A percentile compares a stretch with the other conserved stretches of the same genome.
Conservation (phyloP, 2,113 vertebrate genomes). For the Protobothrops flavoviridis region DNA sequence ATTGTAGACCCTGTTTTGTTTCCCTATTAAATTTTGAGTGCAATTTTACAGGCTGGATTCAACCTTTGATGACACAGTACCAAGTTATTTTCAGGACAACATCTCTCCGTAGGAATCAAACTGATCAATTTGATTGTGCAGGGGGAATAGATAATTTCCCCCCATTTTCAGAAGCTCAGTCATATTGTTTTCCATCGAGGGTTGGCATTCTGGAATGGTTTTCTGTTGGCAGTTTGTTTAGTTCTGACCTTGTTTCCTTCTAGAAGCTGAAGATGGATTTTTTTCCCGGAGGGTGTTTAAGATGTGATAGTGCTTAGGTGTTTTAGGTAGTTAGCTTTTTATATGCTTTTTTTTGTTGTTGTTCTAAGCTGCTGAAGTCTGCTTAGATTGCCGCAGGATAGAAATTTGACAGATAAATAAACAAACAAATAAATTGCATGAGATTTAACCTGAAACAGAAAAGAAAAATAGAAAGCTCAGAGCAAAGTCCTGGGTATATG, state of each 20-base stretch:
- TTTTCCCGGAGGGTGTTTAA: not conserved
- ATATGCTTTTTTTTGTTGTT: not conserved
- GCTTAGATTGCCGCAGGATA: not conserved
- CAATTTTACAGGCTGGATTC: not conserved
- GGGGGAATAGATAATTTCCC: not conserved
- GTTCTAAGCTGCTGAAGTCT: not conserved
- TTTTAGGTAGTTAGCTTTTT: not conserved
- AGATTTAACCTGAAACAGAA: not conserved
- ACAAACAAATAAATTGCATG: not conserved
- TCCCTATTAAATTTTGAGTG: not conserved
- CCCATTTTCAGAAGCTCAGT: not conserved
- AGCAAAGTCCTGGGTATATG: not conserved
- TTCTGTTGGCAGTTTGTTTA: not conserved
- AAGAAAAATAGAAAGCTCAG: not conserved
- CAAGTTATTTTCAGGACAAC: not conserved
- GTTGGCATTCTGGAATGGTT: not conserved
- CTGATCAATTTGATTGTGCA: not conserved
- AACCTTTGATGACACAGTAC: not conserved
- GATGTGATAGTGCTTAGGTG: not conserved
- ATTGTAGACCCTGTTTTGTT: not conserved
- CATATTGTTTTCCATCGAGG: not conserved
- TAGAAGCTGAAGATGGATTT: not conserved
- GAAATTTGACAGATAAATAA: not conserved
- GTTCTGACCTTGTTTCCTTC: not conserved
- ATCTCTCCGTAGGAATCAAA: not conserved